phyloP scores from a whole-genome alignment of 2,888 invertebrate species.

The Pristionchus japonicus region DNA sequence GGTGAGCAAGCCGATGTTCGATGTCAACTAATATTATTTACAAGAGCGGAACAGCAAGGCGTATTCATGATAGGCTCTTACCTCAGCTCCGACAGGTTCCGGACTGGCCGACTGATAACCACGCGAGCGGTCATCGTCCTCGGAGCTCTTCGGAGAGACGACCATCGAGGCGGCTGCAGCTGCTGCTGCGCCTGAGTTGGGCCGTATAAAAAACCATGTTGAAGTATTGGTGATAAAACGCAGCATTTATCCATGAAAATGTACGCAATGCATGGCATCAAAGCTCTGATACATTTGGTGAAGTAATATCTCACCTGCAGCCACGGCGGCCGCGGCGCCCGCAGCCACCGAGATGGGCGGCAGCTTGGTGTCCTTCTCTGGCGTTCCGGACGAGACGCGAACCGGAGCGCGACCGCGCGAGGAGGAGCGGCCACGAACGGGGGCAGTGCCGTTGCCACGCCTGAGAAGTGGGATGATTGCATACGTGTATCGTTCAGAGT shows the following conservation, averaged over 20 bases:
- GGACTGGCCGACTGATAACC: slow-evolving; percentile 43
- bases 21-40: too few species aligned
- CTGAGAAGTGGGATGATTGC: neutral
- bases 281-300: too few species aligned
- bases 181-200: neutral
- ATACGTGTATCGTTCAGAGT: neutral
- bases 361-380: slow-evolving; percentile 14
- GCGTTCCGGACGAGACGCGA: slow-evolving; percentile 26
- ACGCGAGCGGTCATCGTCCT: slow-evolving; percentile 23
- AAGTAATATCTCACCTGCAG: slow-evolving; percentile 34
- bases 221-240: too few species aligned
- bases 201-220: neutral
- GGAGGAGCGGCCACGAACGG: slow-evolving; percentile 6
- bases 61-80: neutral
- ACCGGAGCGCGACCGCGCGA: slow-evolving; percentile 47
- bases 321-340: slow-evolving; percentile 5
- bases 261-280: too few species aligned
- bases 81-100: slow-evolving; percentile 11
- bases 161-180: slow-evolving; percentile 19
- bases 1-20: too few species aligned
- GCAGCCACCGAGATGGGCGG: slow-evolving; percentile 21
- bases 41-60: too few species aligned
- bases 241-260: too few species aligned
- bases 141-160: neutral
- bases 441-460: neutral